These are phyloP conservation scores for Drosophila melanogaster DNA, from an alignment of 1,140 invertebrate genomes.

Conservation along the genomic window Release_6_plus_ISO1_MT NC_004354.4:12868001-12868500, in stretches of 20 bases:
- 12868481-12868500: constrained; percentile 20
- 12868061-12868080: constrained; percentile 67
- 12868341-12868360: constrained; percentile 7
- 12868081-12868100: constrained; percentile 23
- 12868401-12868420: constrained; percentile 71
- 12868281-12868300: constrained; percentile 10
- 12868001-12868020: constrained; percentile 41
- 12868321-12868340: constrained; percentile 4
- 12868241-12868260: background rate
- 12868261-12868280: background rate
- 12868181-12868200: constrained; percentile 21
- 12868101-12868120: constrained; percentile 27
- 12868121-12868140: background rate
- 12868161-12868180: background rate
- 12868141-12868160: constrained; percentile 15
- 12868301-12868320: constrained; percentile 15
- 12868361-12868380: constrained; percentile 13
- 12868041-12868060: constrained; percentile 79
- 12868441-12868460: constrained; percentile 35
- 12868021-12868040: constrained; percentile 38
- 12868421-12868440: constrained; percentile 75
- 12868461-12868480: constrained; percentile 4
- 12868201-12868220: constrained; percentile 62
- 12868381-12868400: constrained; percentile 46
- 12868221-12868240: constrained; percentile 57